Evolutionary conservation across 92 coral and sea anemone species (phyloP), one percentile per base, ranked within the genome.

Genomic region (Nematostella vectensis): DNA sequence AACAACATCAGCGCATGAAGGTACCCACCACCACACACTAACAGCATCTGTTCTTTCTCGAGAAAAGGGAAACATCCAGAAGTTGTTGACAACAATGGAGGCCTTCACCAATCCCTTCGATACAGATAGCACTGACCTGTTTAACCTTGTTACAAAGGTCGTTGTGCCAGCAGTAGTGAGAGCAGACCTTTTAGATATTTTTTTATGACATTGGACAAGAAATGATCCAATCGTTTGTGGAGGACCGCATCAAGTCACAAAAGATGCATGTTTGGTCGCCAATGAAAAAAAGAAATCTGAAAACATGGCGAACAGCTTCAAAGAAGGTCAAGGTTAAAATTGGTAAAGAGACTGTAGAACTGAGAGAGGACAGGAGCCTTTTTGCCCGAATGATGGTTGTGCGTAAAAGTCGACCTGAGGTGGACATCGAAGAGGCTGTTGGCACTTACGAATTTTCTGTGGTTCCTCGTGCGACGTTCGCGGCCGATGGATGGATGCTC

Each of bases 401-500:
- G 11, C 57, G 62, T 20, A 74, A 51, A 44, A 22, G 67, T n/a
- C 68, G 80, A 28, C 76, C 75, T 2, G 82, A 75, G 15, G 68
- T 67, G 29, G 57, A 75, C 65, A 29, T 75, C 12, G 47, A 67
- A 23, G 70, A 67, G 45, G 70, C 82, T 26, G 44, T 74, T 21
- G 74, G 81, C 6, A 12, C 25, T n/a, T 67, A 59, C 29, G 82
- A 75, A 47, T 76, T 76, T 37, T 24, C 33, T 11, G 61, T 76
- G 0, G 86, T 72, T 20, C 76, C 80, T 11, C 47, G 62, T 40
- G 10, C 71, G 2, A 20, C 72, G 29, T 79, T 79, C 39, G 87
- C 77, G n/a, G 57, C 72, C 9, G 80, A 72, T 73, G 80, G 87
- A 12, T 20, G 67, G 19, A 80, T 68, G 73, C 50, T 74, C 21